Evolutionary conservation across 2,113 vertebrate genomes (phyloP).

Genomic region (Dasyornis broadbenti): DNA sequence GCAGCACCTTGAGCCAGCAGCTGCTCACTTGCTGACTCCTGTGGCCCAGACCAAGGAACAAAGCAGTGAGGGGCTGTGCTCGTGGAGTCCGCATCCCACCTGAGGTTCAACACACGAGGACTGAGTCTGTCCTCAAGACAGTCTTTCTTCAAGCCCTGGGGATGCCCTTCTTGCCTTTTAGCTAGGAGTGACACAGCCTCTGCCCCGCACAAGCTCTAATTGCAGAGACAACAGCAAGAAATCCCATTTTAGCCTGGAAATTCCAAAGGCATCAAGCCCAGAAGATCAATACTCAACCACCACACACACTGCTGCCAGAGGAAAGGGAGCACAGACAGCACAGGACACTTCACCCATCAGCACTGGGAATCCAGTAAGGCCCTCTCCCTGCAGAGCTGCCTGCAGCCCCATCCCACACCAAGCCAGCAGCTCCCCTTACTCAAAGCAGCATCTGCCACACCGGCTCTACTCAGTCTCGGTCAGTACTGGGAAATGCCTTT

Average conservation of each 20-base stretch:
- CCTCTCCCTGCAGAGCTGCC: background rate
- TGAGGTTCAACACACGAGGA: background rate
- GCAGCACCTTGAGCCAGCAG: background rate
- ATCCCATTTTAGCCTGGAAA: background rate
- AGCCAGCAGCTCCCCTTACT: background rate
- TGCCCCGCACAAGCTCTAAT: background rate
- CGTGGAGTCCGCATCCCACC: background rate
- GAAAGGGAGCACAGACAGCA: background rate
- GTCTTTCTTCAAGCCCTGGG: background rate
- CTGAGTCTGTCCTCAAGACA: background rate
- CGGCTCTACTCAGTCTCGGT: background rate
- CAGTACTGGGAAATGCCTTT: conserved; percentile 52
- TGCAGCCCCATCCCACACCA: background rate
- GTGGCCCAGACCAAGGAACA: background rate
- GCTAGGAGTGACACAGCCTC: background rate
- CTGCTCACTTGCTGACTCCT: background rate
- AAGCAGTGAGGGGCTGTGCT: background rate
- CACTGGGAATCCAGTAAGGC: background rate
- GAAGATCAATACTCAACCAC: background rate
- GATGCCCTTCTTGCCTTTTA: background rate
- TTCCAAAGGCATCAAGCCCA: background rate
- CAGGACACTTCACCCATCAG: background rate
- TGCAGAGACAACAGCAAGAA: background rate
- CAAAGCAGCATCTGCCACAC: background rate
- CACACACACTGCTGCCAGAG: background rate